Evolutionary conservation across 2,888 invertebrate genomes (phyloP).

Genomic region (Cephus pulcher): DNA sequence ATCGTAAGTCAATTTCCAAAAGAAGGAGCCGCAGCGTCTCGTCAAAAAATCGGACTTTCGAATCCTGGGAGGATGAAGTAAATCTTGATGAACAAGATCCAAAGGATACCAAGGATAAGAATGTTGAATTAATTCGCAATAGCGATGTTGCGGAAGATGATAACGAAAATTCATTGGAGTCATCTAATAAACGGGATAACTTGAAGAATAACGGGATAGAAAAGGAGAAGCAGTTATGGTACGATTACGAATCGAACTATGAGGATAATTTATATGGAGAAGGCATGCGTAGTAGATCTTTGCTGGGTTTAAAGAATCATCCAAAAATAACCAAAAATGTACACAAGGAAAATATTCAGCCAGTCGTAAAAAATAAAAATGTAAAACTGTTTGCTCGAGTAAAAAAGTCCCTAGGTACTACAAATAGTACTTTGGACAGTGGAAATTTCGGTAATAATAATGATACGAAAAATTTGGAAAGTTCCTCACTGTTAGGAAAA

Average conservation of each 20-base stretch:
- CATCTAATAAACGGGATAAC: background rate
- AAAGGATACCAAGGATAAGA: background rate
- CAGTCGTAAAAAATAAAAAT: background rate
- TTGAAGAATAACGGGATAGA: background rate
- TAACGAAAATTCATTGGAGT: background rate
- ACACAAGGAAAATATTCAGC: background rate
- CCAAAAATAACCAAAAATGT: background rate
- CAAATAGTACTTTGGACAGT: background rate
- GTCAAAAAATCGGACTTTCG: conserved; percentile 6
- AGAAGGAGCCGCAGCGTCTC: background rate
- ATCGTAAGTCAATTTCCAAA: conserved; percentile 15
- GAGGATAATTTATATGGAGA: conserved; percentile 10
- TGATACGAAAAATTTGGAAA: background rate
- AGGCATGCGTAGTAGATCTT: conserved; percentile 21
- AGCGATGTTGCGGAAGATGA: background rate
- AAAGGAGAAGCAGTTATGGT: conserved; percentile 2
- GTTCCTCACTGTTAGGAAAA: background rate
- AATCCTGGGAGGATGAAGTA: conserved; percentile 23
- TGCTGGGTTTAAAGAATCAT: conserved; percentile 18
- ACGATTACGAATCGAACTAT: conserved; percentile 18
- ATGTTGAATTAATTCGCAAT: background rate
- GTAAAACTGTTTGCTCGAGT: background rate
- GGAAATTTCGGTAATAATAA: background rate
- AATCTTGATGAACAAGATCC: conserved; percentile 14
- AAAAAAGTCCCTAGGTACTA: background rate